phyloP scores from a whole-genome alignment of 1,140 invertebrate genomes.

The Bombus terrestris region DNA sequence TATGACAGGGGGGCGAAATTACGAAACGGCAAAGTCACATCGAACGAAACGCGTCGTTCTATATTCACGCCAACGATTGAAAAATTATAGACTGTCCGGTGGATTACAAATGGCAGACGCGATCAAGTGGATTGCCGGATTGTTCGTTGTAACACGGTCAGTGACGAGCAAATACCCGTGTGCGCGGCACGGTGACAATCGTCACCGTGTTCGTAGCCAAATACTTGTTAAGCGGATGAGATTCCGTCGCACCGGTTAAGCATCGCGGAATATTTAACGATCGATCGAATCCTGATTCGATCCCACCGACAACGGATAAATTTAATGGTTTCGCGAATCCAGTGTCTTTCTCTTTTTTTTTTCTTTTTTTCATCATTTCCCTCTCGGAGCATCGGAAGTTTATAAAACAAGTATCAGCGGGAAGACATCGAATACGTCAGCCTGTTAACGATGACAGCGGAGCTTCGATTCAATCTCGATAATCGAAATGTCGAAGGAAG shows the following conservation, averaged over 20 bases:
- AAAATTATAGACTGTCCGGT: conserved; percentile 47
- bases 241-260: background rate
- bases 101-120: conserved; percentile 24
- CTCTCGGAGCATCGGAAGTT: background rate
- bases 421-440: background rate
- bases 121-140: conserved; percentile 14
- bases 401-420: background rate
- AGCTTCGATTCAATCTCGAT: background rate
- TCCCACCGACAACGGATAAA: background rate
- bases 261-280: background rate
- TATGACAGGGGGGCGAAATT: too few relatives aligned
- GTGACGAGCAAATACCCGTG: conserved; percentile 11
- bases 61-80: conserved; percentile 9
- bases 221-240: conserved; percentile 26
- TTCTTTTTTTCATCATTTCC: background rate
- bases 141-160: conserved; percentile 12
- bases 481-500: conserved; percentile 5
- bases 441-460: background rate
- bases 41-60: too few relatives aligned
- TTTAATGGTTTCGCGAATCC: background rate
- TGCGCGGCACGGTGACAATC: background rate
- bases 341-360: background rate
- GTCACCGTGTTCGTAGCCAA: conserved; percentile 17
- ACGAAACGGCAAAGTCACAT: too few relatives aligned
- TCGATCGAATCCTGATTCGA: background rate